Evolutionary conservation across 2,888 invertebrate genomes (phyloP), one percentile per base, ranked within the genome.

Genomic region (Venusia cambrica): DNA sequence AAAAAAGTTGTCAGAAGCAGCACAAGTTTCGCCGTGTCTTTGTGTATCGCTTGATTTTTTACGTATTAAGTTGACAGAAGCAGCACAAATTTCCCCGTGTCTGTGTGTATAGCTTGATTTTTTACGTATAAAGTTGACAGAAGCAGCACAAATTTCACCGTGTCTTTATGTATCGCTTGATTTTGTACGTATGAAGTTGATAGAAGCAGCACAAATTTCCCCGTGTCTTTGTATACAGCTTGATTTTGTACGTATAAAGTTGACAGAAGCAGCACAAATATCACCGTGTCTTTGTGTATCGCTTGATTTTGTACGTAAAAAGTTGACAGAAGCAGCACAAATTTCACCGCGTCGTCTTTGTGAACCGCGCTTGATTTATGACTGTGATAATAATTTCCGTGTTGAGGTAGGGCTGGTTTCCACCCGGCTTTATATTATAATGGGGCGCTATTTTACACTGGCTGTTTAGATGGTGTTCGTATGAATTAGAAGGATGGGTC

Each of bases 321-420:
- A 51, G 41, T 41, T 40, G 30, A 29, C 30, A 42, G 47, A 48
- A 48, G 54, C 51, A 53, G 54, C 67, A 64, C 60, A 62, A 62
- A 59, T 63, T 68, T 62, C 57, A 53, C 57, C 57, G 54, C 54
- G 55, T 68, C 62, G n/a, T 65, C 64, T 69, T 60, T 65, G 63
- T 61, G 56, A 58, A 56, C 47, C 42, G 44, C 50, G 45, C 51
- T 55, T 73, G 73, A 78, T 79, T 76, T 76, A 79, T 73, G 66
- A 46, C 45, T 49, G 60, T 61, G 63, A 76, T 76, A 75, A 76
- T 76, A 73, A 76, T 75, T 73, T 79, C 72, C 71, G 62, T 63
- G 67, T 80, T 79, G 77, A 68, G 75, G 76, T 75, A 75, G 74
- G 76, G 66, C 61, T 60, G 63, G 60, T 65, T 58, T 71, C 51